Base-by-base conservation (phyloP, 2,888 invertebrate genomes). In the Isotomurus palustris region DNA sequence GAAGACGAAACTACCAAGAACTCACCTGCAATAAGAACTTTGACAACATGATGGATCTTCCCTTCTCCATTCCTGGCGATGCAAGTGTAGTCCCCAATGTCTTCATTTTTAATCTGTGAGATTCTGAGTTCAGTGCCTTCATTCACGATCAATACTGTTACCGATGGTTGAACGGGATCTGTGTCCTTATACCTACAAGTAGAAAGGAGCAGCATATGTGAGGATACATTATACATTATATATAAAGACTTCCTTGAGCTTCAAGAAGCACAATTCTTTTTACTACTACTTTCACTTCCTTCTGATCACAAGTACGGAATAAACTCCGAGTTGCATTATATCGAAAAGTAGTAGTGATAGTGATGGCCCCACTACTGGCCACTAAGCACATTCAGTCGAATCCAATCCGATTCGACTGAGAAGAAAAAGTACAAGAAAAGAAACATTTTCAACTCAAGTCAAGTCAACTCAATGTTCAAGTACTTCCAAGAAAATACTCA, bases 41-140 rank as follows among this genome's bases (percentile, higher is more conserved):
- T 84, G 71, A 94, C 92, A 64, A 91, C 91, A 78, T 95, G 93
- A 74, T 92, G 91, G 73, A 94, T 91, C 78, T 92, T 91, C 17
- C 95, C 95, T 79, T 95, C 93, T 73, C 91, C 89, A 79, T 95
- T 93, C 24, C 67, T 50, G n/a, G 64, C 67, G 76, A 92, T 89
- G 80, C 95, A 96, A 70, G 91, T 91, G 80, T 95, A 96, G 58
- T 63, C 63, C 12, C 63, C 63, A 41, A 63, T 63, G 78, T 96
- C 95, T 75, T 91, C 89, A 78, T 88, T 87, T 70, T 91, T 84
- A 74, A 96, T 89, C 78, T 89, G 91, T 73, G 87, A 86, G 77
- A 96, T 92, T 74, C 91, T 84, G 71, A 95, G 83, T 76, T 94
- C 93, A 64, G 92, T 92, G 73, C 92, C 92, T 78, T 91, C 91